Base-by-base conservation (phyloP, 2,113 vertebrate species). In the Anguilla rostrata region DNA sequence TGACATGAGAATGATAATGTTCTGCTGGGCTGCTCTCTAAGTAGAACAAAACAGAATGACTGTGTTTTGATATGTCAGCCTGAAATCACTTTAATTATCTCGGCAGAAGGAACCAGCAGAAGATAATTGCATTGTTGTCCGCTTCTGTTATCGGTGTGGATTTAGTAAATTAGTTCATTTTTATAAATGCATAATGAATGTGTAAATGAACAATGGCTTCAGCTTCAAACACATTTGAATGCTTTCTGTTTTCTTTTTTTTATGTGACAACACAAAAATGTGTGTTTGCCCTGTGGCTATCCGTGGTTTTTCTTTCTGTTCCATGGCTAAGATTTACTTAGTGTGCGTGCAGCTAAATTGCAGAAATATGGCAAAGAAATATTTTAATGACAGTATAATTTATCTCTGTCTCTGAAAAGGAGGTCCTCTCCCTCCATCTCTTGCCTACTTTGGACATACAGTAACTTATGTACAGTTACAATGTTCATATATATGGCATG, bases 121-220 rank as follows among this genome's bases (percentile, higher is more conserved):
- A 88, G 90, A 90, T 94, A 93, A 95, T 95, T 95, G 93, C 93
- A 94, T 95, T 95, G 93, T 95, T 94, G 94, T 94, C 93, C 92
- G 93, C 93, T 94, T 94, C 94, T 95, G 49, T 11, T 53, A 53
- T 95, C 94, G 91, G 92, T 91, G 91, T 94, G 91, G 87, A 91
- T 94, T 88, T 92, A 85, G 94, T 94, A 95, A 95, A 95, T 94
- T 93, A 93, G 91, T 93, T 94, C 92, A 94, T 94, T 93, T 75
- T 75, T 34, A 11, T 8, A 66, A 66, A 66, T 60, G 57, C 18
- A 14, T 60, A 60, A 60, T 60, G 57, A 60, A 18, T 66, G 18
- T 66, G 22, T 66, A 66, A 66, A 66, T 66, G 60, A 66, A 26
- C 22, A 66, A 66, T 26, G 60, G 22, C 60, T 26, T 20, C 8